phyloP scores from a whole-genome alignment of 2,113 vertebrate genomes.

The Rhabdomys dilectus region DNA sequence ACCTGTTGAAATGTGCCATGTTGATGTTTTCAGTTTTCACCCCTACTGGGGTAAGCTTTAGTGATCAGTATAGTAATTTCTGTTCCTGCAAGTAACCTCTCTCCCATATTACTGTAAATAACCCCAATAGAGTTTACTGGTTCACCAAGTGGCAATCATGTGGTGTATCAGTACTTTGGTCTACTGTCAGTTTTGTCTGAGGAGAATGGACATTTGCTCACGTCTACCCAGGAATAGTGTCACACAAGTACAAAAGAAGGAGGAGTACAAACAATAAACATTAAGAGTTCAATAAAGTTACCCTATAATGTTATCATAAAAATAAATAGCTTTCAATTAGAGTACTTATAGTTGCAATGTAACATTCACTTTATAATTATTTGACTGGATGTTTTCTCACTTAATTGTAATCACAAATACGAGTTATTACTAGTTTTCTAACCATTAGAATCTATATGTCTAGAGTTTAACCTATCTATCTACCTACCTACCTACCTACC shows the following conservation, averaged over 20 bases:
- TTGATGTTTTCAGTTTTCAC: background rate
- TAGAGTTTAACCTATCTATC: no score
- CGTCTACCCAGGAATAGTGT: background rate
- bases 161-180: background rate
- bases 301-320: background rate
- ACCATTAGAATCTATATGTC: background rate
- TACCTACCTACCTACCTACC: no score
- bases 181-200: background rate
- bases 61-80: background rate
- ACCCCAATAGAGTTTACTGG: background rate
- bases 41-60: background rate
- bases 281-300: background rate
- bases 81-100: background rate
- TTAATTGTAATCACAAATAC: background rate
- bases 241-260: background rate
- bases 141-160: background rate
- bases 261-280: background rate
- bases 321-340: background rate
- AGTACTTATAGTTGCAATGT: background rate
- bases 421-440: background rate
- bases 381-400: constrained; percentile 2
- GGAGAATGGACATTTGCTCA: background rate
- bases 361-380: background rate
- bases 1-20: background rate
- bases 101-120: background rate